Base-by-base conservation (phyloP, 2,888 invertebrate genomes). In the Nebria brevicollis region DNA sequence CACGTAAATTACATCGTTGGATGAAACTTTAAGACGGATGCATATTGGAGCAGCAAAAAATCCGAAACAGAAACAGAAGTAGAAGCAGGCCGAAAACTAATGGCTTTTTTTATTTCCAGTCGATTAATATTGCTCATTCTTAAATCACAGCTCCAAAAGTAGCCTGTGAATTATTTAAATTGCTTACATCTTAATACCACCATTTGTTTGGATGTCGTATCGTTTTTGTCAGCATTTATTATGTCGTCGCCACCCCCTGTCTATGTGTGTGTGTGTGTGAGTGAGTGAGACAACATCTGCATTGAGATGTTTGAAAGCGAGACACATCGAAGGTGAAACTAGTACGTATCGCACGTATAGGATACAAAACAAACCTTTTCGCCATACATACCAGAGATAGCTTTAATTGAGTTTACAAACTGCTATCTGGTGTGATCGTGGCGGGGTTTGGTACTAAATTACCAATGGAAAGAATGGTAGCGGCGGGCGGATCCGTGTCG, bases 81-180 rank as follows among this genome's bases (percentile, higher is more conserved):
- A 54, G 54, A 70, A 70, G 26, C 13, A 70, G 34, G 6, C 34
- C 34, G 34, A 70, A 70, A 70, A 81, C 72, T 72, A 81, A 81
- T 81, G 66, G 77, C 25, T 41, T 70, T 81, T 81, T 81, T 81
- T 81, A 77, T 81, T 81, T 77, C 66, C 76, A 68, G 64, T 77
- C 77, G 81, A 81, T 77, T 81, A 76, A 77, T 81, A 81, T 73
- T 66, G 66, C 73, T 81, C 81, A 77, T 81, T 81, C 77, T 76
- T 72, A 81, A 81, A 81, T 81, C 81, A 77, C 77, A 65, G 66
- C 73, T 76, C 54, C 13, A 65, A 75, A 76, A 81, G 81, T 81
- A 77, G 76, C 77, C 73, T 81, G 81, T 81, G 81, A 81, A 81
- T 81, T 81, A 81, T 81, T 81, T 81, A 81, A 81, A 81, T 81